These are phyloP conservation scores for Strigamia crassipes DNA, from an alignment of 2,888 invertebrate species.

Conservation along the genomic window DNA sequence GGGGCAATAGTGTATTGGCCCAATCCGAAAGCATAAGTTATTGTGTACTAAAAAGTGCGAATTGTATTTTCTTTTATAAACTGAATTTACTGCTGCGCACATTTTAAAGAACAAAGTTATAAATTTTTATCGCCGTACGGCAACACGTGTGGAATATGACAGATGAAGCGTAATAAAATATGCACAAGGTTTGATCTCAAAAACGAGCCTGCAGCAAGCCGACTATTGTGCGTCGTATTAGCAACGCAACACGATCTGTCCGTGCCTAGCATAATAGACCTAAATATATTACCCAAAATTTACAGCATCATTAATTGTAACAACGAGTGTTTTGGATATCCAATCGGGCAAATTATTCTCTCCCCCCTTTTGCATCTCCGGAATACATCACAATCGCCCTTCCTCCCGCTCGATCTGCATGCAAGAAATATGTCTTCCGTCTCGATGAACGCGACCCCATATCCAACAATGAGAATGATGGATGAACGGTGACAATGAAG, in stretches of 20 bases:
- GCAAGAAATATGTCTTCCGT: conserved; percentile 37
- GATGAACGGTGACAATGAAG: conserved; percentile 34
- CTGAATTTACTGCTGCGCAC: too few relatives aligned
- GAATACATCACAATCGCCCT: not conserved
- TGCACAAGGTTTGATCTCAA: too few relatives aligned
- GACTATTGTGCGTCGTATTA: not conserved
- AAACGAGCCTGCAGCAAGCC: not conserved
- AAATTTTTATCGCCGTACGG: not conserved
- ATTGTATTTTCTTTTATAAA: too few relatives aligned
- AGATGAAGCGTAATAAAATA: too few relatives aligned
- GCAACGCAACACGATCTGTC: not conserved
- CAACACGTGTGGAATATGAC: not conserved
- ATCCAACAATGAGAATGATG: conserved; percentile 37
- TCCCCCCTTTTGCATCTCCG: not conserved
- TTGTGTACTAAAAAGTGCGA: too few relatives aligned
- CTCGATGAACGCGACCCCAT: conserved; percentile 34
- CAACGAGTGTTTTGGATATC: not conserved
- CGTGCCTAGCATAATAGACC: not conserved
- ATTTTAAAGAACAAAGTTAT: too few relatives aligned
- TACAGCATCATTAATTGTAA: conserved; percentile 13
- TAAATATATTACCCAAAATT: not conserved
- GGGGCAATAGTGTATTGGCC: too few relatives aligned
- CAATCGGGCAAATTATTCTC: conserved; percentile 22
- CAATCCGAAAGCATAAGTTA: too few relatives aligned
- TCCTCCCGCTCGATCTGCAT: conserved; percentile 20